Evolutionary conservation across 2,888 invertebrate genomes (phyloP), one percentile per base, ranked within the genome.

Genomic region (Trichacis sp.): DNA sequence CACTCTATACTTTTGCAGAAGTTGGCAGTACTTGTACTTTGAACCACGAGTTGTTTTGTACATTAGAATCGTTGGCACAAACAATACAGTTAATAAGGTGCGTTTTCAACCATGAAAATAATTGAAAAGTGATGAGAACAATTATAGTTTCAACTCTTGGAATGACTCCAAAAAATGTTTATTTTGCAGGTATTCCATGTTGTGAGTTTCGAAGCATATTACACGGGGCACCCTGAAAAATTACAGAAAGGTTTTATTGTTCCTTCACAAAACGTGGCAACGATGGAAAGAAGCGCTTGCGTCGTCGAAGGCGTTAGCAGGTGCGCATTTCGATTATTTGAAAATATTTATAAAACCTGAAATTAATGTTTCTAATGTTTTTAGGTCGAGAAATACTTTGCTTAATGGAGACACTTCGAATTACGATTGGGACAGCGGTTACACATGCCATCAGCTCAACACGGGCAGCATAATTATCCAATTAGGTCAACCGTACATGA

Each of bases 401-500:
- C 88, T 99, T 62, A 98, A 99, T 88, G 98, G 98, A 11, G 96
- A 98, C 84, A 94, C 91, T 54, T 90, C 92, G 77, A 93, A 94
- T 86, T 99, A 98, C 85, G 97, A 98, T 87, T 98, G 98, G 98
- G 98, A 99, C 86, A 94, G 94, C 54, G 98, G 98, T 68, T 98
- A 98, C 85, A 98, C 97, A 2, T 98, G 97, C 85, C 97, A 98
- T 87, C 97, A 97, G 86, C 87, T 96, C 65, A 96, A 96, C 73
- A 93, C 95, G 71, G 98, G 98, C 60, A 92, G 95, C 73, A 97
- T 99, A 80, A 89, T 96, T 74, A 93, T 99, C 65, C 97, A 98
- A 86, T 89, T 99, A 71, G 95, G 91, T 57, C 99, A 99, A 88
- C 98, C 99, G 1, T 98, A 96, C 85, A 88, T 96, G 80, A 90